Base-by-base conservation (phyloP, 2,888 invertebrate species). In the Bombyx huttoni region DNA sequence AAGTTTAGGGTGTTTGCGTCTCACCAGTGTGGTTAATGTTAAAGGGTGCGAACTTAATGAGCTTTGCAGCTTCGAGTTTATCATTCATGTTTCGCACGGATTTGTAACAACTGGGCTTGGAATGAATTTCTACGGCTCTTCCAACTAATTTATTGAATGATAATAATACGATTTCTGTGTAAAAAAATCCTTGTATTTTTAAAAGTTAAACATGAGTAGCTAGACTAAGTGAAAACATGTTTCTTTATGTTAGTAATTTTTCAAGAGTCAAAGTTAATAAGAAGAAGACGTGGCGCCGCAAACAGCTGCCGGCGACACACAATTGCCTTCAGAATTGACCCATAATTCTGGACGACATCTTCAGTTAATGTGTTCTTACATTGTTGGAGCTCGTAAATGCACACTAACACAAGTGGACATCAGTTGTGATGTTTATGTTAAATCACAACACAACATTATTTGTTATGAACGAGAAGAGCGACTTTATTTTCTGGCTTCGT, bases 241-340 rank as follows among this genome's bases (percentile, higher is more conserved):
- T 12, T 40, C 40, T 40, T 40, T 40, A 40, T 40, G 40, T 40
- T 40, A 40, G 40, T 12, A 3, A 40, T 40, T 40, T 40, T 40
- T 61, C 65, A 58, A 54, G 64, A 72, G 70, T 73, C 72, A 70
- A 70, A 73, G 63, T 74, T 77, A 75, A 75, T 76, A 74, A 73
- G 65, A 61, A 59, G 56, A 57, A 59, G 58, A 54, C 58, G 55
- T 54, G 57, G 54, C 52, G 53, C 64, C 61, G 52, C 68, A 63
- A 67, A 61, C 65, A 68, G 65, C 64, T 64, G 40, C 59, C 59
- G 63, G 58, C 60, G 51, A 49, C 56, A 56, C 56, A 58, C 62
- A 59, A 60, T 60, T 56, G 56, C 56, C 55, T 53, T 57, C 60
- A 57, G 61, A 66, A 68, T 67, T 70, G 64, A 64, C 63, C 68